A percentile compares a stretch with the other conserved stretches of the same genome.
Evolutionary conservation across 2,888 invertebrate species (phyloP).

Genomic region (Chaetogeoica ovagalla): DNA sequence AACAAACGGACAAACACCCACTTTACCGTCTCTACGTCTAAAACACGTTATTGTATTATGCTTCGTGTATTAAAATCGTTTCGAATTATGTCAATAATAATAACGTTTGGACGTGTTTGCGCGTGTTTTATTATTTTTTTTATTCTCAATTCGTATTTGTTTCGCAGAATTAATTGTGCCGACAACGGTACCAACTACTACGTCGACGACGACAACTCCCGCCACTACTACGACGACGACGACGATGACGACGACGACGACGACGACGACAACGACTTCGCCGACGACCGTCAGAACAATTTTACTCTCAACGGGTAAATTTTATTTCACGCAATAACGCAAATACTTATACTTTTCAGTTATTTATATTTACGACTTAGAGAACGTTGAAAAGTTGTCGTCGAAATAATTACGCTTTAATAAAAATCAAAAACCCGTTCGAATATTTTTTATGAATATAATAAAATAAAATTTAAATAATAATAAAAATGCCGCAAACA

Average conservation of each 20-base stretch:
- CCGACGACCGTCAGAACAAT: constrained; percentile 21
- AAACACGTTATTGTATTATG: no score
- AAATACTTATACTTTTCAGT: background rate
- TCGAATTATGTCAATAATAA: no score
- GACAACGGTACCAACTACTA: constrained; percentile 16
- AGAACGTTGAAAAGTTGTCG: no score
- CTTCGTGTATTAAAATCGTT: no score
- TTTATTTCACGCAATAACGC: background rate
- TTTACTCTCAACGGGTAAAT: constrained; percentile 2
- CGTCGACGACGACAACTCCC: background rate
- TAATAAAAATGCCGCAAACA: no score
- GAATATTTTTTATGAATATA: no score
- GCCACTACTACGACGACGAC: background rate
- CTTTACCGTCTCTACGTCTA: no score
- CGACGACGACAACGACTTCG: constrained; percentile 31
- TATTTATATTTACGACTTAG: no score
- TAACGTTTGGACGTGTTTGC: background rate
- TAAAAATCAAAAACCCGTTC: no score
- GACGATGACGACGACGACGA: constrained; percentile 29
- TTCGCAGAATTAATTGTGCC: constrained; percentile 27
- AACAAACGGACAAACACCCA: no score
- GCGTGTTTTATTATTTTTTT: background rate
- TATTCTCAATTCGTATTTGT: background rate
- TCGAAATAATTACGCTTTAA: no score
- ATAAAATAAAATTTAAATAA: no score